Conservation (phyloP, 2,888 invertebrate species). For the Orchesellides sinensis region DNA sequence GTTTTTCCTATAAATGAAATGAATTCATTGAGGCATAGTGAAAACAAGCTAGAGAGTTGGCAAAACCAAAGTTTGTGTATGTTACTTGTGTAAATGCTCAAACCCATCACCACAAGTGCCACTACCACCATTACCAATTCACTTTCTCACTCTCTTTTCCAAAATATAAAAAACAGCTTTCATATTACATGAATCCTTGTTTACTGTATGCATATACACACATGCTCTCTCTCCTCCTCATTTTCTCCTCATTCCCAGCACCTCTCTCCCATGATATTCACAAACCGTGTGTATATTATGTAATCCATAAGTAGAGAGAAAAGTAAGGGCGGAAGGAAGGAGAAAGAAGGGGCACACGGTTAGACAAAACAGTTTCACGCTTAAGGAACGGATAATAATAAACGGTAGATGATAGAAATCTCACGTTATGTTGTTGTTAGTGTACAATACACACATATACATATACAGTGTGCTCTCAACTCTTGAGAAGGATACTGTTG, state of each 20-base stretch:
- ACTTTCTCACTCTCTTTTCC: conserved; percentile 10
- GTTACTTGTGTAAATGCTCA: too few relatives aligned
- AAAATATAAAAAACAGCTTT: conserved; percentile 35
- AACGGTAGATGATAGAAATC: not conserved
- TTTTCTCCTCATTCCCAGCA: not conserved
- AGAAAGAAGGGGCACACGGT: not conserved
- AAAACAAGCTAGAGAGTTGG: not conserved
- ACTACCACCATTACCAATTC: conserved; percentile 49
- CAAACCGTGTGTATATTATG: too few relatives aligned
- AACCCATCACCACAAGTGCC: conserved; percentile 54
- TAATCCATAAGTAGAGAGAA: too few relatives aligned
- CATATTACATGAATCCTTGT: too few relatives aligned
- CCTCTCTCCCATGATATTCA: too few relatives aligned
- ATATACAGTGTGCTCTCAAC: not conserved
- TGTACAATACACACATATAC: too few relatives aligned
- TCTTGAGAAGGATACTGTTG: not conserved
- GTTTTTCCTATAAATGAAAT: too few relatives aligned
- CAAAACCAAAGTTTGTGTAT: conserved; percentile 30
- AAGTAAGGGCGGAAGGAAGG: not conserved
- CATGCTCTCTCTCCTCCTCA: not conserved
- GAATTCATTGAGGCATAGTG: not conserved
- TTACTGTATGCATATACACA: too few relatives aligned
- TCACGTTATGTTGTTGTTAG: too few relatives aligned
- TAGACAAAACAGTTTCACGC: too few relatives aligned
- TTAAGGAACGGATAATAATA: conserved; percentile 7